Conservation (phyloP, 2,113 vertebrate genomes). For the Rhea pennata region DNA sequence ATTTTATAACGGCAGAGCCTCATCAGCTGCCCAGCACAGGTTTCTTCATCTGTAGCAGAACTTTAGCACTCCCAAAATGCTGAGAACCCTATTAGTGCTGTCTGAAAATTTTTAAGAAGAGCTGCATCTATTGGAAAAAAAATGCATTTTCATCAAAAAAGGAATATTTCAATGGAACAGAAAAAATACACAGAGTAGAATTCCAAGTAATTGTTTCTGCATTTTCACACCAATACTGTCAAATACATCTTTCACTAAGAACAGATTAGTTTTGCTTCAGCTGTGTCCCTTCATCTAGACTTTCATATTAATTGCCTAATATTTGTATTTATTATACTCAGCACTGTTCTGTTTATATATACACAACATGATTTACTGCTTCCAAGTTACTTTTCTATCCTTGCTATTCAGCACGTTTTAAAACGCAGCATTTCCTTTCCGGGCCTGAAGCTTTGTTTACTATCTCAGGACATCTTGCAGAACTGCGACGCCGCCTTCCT, state of each 20-base stretch:
- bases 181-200: not conserved
- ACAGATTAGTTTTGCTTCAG: not conserved
- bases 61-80: not conserved
- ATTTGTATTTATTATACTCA: slow-evolving; percentile 20
- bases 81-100: accelerated
- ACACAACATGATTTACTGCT: accelerated
- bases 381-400: not conserved
- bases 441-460: not conserved
- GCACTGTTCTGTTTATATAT: not conserved
- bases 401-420: not conserved
- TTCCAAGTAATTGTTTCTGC: not conserved
- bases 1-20: not conserved
- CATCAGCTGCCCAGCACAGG: not conserved
- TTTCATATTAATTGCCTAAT: not conserved
- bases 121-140: not conserved
- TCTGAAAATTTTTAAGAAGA: not conserved
- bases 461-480: not conserved
- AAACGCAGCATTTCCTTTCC: not conserved
- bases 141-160: not conserved
- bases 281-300: slow-evolving; percentile 10
- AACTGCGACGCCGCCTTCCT: not conserved
- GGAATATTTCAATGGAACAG: not conserved
- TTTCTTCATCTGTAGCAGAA: not conserved
- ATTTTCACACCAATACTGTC: not conserved
- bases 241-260: slow-evolving; percentile 3